Evolutionary conservation across 2,888 invertebrate genomes (phyloP), one percentile per base, ranked within the genome.

Genomic region (Saturnia japonica): DNA sequence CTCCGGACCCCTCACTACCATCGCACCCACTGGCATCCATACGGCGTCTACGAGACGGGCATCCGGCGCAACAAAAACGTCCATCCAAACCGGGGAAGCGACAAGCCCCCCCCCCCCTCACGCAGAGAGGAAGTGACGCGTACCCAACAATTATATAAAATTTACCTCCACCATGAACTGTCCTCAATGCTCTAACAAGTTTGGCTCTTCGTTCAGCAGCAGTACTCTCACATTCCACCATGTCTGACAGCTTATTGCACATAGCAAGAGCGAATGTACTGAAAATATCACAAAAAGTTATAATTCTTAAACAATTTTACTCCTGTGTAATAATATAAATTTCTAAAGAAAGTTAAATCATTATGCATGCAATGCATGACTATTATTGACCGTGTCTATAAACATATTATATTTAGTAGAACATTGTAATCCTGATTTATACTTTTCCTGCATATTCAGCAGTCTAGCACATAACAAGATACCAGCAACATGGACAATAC

Each of bases 191-290:
- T 0, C 98, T 97, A 71, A 99, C 98, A 9, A 99, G 95, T 81
- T 97, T 96, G 40, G 99, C 94, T 87, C 99, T 98, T 94, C 98
- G 97, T 71, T 98, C 97, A 6, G 98, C 97, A 0, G 99, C 98
- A 0, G 99, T 98, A 70, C 98, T 97, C 80, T 98, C 96, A 60
- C 98, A 97, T 84, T 97, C 97, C 77, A 99, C 98, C 98, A 99
- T 99, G 78, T 98, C 97, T 0, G 98, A 97, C 70, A 99, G 96
- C 88, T 99, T 99, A 77, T 97, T 97, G 85, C 98, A 99, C 96
- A 99, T 98, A 72, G 98, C 98, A 34, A 98, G 96, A 0, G 99
- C 98, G 95, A 99, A 99, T n/a, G 97, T 95, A 88, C 97, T 97
- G 86, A 28, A 92, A 94, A 28, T 60, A 28, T 60, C 6, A 60